These are phyloP conservation scores for Nomada hirtipes DNA, from an alignment of 2,888 invertebrate species.

Conservation along the genomic window DNA sequence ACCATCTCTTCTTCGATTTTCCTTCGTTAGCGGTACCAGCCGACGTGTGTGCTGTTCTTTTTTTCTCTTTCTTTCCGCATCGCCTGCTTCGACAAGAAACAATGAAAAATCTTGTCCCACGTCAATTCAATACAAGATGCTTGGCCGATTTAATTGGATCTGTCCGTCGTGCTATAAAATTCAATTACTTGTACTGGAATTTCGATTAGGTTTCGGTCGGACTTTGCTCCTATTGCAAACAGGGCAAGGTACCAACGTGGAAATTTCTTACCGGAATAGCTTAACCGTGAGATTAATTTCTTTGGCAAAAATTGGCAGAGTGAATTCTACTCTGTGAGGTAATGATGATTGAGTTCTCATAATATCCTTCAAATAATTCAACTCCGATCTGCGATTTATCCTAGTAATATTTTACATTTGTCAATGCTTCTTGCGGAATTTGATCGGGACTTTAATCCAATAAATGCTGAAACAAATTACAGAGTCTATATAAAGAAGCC, in stretches of 20 bases:
- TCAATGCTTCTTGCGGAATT: too few relatives aligned
- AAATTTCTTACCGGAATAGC: too few relatives aligned
- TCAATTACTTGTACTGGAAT: neutral
- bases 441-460: too few relatives aligned
- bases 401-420: too few relatives aligned
- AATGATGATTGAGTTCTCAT: too few relatives aligned
- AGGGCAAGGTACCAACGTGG: neutral
- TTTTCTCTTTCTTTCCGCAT: neutral
- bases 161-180: neutral
- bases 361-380: too few relatives aligned
- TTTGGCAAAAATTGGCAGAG: too few relatives aligned
- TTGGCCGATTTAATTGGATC: conserved; percentile 6
- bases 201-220: neutral
- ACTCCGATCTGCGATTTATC: too few relatives aligned
- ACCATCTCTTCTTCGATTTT: conserved; percentile 69
- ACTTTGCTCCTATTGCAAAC: neutral
- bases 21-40: conserved; percentile 63
- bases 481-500: too few relatives aligned
- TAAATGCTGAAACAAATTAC: too few relatives aligned
- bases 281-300: too few relatives aligned
- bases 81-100: neutral
- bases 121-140: conserved; percentile 12
- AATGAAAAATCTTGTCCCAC: conserved; percentile 21
- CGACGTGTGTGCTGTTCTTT: neutral
- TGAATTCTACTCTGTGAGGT: too few relatives aligned